Conservation (phyloP, 2,113 vertebrate species). For the Strigops habroptila region DNA sequence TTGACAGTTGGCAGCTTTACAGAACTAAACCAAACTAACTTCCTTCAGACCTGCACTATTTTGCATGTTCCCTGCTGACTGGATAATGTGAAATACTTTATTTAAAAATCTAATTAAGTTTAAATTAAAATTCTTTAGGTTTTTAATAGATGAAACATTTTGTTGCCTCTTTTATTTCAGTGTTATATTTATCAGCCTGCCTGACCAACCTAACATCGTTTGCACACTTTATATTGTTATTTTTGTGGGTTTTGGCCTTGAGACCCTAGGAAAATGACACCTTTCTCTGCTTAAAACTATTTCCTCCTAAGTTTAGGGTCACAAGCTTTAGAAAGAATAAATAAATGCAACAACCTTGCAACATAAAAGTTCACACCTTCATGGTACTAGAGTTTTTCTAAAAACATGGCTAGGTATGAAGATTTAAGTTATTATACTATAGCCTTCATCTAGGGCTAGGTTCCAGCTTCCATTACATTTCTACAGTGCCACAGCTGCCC, state of each 20-base stretch:
- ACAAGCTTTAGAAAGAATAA: neutral
- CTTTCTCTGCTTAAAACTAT: neutral
- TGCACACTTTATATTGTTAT: neutral
- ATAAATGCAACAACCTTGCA: neutral
- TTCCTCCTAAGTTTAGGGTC: neutral
- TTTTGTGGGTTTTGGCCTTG: constrained; percentile 9
- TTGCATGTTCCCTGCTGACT: constrained; percentile 34
- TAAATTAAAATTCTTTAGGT: constrained; percentile 56
- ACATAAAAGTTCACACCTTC: neutral
- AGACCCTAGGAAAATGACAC: neutral
- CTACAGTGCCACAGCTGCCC: neutral
- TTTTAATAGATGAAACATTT: constrained; percentile 52
- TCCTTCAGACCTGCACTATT: constrained; percentile 21
- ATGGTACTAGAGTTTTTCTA: neutral
- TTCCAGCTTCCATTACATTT: neutral
- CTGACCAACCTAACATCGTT: neutral
- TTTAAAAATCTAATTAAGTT: constrained; percentile 58
- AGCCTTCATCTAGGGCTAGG: neutral
- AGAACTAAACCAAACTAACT: constrained; percentile 5
- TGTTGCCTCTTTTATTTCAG: constrained; percentile 23
- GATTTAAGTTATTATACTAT: neutral
- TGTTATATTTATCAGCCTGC: neutral
- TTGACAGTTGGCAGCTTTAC: constrained; percentile 16
- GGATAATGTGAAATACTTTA: constrained; percentile 36
- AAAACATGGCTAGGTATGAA: neutral